Conservation (phyloP, 2,797 vertebrate species). For the Sebastes kiyomatsui region DNA sequence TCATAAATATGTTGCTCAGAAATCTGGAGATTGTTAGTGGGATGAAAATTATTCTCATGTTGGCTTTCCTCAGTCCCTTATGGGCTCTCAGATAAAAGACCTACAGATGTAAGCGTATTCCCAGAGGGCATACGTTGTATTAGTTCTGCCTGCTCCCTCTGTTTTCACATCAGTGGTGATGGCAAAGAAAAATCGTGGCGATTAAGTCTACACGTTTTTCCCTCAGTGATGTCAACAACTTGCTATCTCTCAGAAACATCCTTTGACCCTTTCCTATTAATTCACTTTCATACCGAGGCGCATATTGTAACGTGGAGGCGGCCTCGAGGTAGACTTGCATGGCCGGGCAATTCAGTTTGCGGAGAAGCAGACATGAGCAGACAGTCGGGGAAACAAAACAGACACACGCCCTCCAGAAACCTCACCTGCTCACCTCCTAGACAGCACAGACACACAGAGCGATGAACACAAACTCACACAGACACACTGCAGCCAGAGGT, state of each 20-base stretch:
- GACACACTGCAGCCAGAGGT: constrained; percentile 9
- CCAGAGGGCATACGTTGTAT: constrained; percentile 40
- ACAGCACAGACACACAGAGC: constrained; percentile 26
- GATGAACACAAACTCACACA: constrained; percentile 21
- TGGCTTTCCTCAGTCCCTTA: neutral
- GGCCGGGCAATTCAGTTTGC: constrained; percentile 4
- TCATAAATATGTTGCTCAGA: neutral
- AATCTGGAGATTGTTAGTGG: neutral
- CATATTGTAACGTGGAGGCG: neutral
- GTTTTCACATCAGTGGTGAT: constrained; percentile 55
- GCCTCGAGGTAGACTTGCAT: constrained; percentile 21
- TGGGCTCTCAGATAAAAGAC: constrained; percentile 40
- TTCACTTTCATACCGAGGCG: constrained; percentile 8
- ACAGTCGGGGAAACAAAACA: constrained; percentile 37
- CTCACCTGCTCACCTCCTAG: constrained; percentile 35
- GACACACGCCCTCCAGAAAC: constrained; percentile 36
- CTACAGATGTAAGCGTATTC: constrained; percentile 41
- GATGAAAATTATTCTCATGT: neutral
- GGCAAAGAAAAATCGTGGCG: neutral
- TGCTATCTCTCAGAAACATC: neutral
- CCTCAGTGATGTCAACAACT: constrained; percentile 25
- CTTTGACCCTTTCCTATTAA: constrained; percentile 19
- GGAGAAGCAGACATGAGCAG: constrained; percentile 31
- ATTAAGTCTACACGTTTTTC: neutral
- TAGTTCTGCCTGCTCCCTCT: constrained; percentile 39